Base-by-base conservation (phyloP, 2,797 vertebrate genomes). In the Antennarius maculatus region DNA sequence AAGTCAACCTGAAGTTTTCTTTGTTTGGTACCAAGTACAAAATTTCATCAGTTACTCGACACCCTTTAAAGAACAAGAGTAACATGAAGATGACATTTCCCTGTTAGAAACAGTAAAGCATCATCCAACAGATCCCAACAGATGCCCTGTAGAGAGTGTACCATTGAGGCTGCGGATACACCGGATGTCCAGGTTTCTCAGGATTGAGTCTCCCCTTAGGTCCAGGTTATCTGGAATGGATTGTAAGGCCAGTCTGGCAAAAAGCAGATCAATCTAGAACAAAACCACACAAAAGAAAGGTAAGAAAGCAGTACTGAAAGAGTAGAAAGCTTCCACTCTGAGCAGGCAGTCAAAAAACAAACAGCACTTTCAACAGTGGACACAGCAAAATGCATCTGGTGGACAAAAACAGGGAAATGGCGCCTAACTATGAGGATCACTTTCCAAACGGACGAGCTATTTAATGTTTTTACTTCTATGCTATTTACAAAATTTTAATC, bases 1-100 rank as follows among this genome's bases (percentile, higher is more conserved):
- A 86, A 0, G 98, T 96, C 50, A 99, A 92, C 58, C 97, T 94
- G 88, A 99, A 99, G 86, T 97, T 99, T 76, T 99, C 97, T 89
- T 95, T 96, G 82, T 98, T 96, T 91, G 98, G 98, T 86, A 99
- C 98, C 79, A 99, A 89, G 82, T 96, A 95, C 57, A 99, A 89
- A 81, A 99, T 99, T 92, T 99, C 97, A 92, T 99, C 97, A 9
- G 98, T 98, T 74, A 99, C 98, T 87, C 98, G 94, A 89, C 96
- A 99, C 69, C 98, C 98, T 99, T 88, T 1, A 52, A 23, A 67
- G 6, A 34, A 29, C 69, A 67, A 62, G 48, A 57, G 0, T 62
- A 49, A 18, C 0, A 0, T 28, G 12, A 52, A 39, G 37, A 39
- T 10, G 37, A 9, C 37, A 39, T 3, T 34, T 4, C 7, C 31